These are phyloP conservation scores for Thripadectes ignobilis DNA, from an alignment of 2,797 vertebrate genomes.

Conservation along the genomic window DNA sequence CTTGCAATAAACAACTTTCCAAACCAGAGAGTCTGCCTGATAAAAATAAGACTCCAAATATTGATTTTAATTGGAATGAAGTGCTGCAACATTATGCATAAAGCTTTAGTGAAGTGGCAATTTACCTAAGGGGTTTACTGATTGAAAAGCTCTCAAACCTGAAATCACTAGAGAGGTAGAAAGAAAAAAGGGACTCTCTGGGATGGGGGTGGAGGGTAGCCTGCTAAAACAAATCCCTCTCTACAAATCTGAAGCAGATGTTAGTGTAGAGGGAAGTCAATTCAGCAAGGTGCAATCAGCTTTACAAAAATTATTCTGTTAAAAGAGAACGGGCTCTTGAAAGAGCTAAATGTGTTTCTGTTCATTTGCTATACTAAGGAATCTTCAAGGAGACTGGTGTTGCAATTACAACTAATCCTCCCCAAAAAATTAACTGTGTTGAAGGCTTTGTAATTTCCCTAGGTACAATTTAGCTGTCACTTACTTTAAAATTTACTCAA, in stretches of 20 bases:
- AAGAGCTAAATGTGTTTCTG: conserved; percentile 75
- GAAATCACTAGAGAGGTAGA: conserved; percentile 73
- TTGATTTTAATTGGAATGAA: conserved; percentile 91
- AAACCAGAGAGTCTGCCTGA: conserved; percentile 71
- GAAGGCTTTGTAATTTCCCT: conserved; percentile 99
- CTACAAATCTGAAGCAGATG: conserved; percentile 77
- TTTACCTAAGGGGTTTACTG: conserved; percentile 85
- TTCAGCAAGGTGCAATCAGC: conserved; percentile 71
- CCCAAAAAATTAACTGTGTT: conserved; percentile 94
- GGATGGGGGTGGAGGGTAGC: conserved; percentile 5
- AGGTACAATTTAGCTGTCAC: conserved; percentile 99
- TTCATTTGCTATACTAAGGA: conserved; percentile 83
- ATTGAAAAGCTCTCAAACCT: conserved; percentile 84
- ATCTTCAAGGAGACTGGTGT: conserved; percentile 85
- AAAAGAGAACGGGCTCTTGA: conserved; percentile 71
- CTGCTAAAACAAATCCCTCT: conserved; percentile 71
- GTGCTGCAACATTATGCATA: conserved; percentile 89
- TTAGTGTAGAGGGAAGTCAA: conserved; percentile 68
- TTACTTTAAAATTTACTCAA: conserved; percentile 97
- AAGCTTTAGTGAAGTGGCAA: conserved; percentile 88
- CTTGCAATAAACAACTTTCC: conserved; percentile 66
- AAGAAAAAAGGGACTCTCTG: conserved; percentile 21
- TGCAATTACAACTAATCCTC: conserved; percentile 93
- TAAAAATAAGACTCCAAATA: conserved; percentile 82
- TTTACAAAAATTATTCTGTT: conserved; percentile 76